Percentiles rank a stretch among this genome's conserved stretches.
Evolutionary conservation across 1,140 invertebrate species (phyloP).

Genomic region (Macrobrachium nipponense): DNA sequence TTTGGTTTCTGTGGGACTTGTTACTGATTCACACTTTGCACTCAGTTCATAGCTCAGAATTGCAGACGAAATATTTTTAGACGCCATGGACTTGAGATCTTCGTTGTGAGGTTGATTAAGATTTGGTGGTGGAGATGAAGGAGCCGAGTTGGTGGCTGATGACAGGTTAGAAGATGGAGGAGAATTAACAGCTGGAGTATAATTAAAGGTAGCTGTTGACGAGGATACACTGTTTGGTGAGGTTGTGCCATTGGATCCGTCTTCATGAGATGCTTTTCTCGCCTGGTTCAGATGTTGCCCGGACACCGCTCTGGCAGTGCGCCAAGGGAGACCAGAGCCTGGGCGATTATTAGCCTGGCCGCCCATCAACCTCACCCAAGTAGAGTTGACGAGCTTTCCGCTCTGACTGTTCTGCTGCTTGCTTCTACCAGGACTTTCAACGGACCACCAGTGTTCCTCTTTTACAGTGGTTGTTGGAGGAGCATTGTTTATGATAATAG

Average conservation of each 20-base stretch:
- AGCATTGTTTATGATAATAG: slow-evolving; percentile 19
- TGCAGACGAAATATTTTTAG: slow-evolving; percentile 62
- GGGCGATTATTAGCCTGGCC: slow-evolving; percentile 42
- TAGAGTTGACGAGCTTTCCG: slow-evolving; percentile 56
- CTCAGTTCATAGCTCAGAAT: slow-evolving; percentile 62
- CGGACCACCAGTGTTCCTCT: slow-evolving; percentile 58
- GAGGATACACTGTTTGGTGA: slow-evolving; percentile 35
- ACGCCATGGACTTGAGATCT: slow-evolving; percentile 59
- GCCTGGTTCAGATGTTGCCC: slow-evolving; percentile 50
- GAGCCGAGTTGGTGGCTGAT: slow-evolving; percentile 52
- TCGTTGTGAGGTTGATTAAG: slow-evolving; percentile 21
- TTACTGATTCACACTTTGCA: slow-evolving; percentile 46
- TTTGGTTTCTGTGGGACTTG: too few relatives aligned
- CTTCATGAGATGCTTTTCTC: slow-evolving; percentile 40
- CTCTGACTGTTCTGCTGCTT: neutral
- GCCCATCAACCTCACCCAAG: slow-evolving; percentile 59
- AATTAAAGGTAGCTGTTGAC: slow-evolving; percentile 54
- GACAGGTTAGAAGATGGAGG: slow-evolving; percentile 54
- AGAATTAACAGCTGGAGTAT: slow-evolving; percentile 58
- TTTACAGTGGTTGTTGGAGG: slow-evolving; percentile 25
- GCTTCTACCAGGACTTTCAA: slow-evolving; percentile 15
- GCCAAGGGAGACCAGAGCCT: slow-evolving; percentile 47
- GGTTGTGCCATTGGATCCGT: neutral
- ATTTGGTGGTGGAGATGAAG: slow-evolving; percentile 38
- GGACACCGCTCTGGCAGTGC: slow-evolving; percentile 57